Evolutionary conservation across 2,797 vertebrate species (phyloP).

Genomic region (Dermochelys coriacea): DNA sequence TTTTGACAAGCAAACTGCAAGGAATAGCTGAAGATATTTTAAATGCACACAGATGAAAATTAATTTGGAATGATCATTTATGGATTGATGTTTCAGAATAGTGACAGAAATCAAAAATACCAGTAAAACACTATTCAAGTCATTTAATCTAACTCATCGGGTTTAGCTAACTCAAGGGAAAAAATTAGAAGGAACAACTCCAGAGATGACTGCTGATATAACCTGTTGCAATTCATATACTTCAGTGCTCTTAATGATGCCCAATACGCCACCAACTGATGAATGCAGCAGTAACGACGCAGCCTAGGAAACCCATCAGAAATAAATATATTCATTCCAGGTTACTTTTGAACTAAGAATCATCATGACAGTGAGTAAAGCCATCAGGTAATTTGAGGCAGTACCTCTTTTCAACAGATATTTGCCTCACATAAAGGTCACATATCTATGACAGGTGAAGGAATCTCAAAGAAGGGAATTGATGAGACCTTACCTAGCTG

Average conservation of each 20-base stretch:
- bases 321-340: conserved; percentile 34
- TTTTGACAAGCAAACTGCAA: conserved; percentile 21
- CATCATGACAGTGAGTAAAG: conserved; percentile 10
- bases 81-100: conserved; percentile 23
- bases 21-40: conserved; percentile 32
- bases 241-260: conserved; percentile 15
- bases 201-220: conserved; percentile 36
- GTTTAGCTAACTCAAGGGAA: conserved; percentile 42
- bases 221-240: conserved; percentile 58
- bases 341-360: conserved; percentile 38
- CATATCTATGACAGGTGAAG: neutral
- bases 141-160: conserved; percentile 39
- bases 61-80: conserved; percentile 34
- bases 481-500: neutral
- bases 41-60: conserved; percentile 43
- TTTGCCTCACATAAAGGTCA: neutral
- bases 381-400: neutral
- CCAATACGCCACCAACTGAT: neutral
- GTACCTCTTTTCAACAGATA: neutral
- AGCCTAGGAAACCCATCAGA: conserved; percentile 34
- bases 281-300: conserved; percentile 40
- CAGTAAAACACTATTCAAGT: conserved; percentile 34
- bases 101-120: conserved; percentile 50
- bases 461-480: neutral
- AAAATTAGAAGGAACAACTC: conserved; percentile 55